phyloP scores from a whole-genome alignment of 2,113 vertebrate species.

The Dermatemys mawii region DNA sequence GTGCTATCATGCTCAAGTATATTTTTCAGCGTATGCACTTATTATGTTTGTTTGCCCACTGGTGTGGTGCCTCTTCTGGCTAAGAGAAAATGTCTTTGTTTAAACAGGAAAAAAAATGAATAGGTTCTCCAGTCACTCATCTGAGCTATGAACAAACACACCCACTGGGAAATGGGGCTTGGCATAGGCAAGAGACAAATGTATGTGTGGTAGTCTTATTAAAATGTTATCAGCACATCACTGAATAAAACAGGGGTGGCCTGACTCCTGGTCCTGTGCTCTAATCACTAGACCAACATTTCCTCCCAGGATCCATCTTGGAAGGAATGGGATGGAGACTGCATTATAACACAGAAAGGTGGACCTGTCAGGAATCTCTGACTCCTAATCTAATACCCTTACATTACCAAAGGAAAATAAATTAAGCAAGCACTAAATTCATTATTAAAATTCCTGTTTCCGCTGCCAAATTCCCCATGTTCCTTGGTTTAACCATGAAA shows the following conservation, averaged over 20 bases:
- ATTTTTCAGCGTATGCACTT: background rate
- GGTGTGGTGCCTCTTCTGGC: background rate
- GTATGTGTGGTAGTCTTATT: background rate
- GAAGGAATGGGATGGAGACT: background rate
- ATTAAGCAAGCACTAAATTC: background rate
- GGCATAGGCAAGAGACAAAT: background rate
- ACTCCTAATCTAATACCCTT: background rate
- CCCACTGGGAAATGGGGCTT: background rate
- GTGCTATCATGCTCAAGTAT: background rate
- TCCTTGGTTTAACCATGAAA: background rate
- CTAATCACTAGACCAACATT: background rate
- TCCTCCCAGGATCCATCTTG: background rate
- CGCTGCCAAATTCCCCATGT: background rate
- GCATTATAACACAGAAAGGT: background rate
- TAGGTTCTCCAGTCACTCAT: background rate
- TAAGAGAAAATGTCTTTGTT: constrained; percentile 17
- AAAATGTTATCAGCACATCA: background rate
- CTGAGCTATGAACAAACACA: background rate
- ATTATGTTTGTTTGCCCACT: background rate
- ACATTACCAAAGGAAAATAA: background rate
- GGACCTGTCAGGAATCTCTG: background rate
- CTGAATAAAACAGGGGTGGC: background rate
- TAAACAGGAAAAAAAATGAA: background rate
- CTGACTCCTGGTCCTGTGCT: background rate
- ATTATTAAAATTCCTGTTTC: background rate